Evolutionary conservation across 2,888 invertebrate species (phyloP).

Genomic region (Meiosimyza platycephala): DNA sequence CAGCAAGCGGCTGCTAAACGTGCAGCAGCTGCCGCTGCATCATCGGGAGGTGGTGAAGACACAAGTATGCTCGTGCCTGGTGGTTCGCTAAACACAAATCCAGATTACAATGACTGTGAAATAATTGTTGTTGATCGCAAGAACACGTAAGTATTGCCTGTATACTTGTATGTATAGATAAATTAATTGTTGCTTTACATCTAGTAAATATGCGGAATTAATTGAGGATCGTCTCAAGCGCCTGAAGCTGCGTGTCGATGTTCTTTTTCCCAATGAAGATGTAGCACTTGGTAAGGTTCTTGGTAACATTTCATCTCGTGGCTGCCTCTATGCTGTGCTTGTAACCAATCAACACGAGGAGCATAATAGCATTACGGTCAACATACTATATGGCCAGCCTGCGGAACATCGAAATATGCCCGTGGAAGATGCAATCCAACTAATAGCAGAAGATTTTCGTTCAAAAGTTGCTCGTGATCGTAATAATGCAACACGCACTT

Average conservation of each 20-base stretch:
- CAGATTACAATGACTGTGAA: slow-evolving; percentile 88
- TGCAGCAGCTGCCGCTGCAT: slow-evolving; percentile 16
- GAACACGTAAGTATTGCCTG: slow-evolving; percentile 76
- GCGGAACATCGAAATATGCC: slow-evolving; percentile 97
- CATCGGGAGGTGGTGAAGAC: slow-evolving; percentile 27
- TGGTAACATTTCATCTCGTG: slow-evolving; percentile 81
- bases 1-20: slow-evolving; percentile 27
- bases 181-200: slow-evolving; percentile 25
- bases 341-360: slow-evolving; percentile 88
- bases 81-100: slow-evolving; percentile 51
- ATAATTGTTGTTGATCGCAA: slow-evolving; percentile 87
- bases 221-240: slow-evolving; percentile 85
- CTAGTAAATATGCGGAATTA: slow-evolving; percentile 82
- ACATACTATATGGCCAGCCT: slow-evolving; percentile 89
- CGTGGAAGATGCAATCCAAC: slow-evolving; percentile 85
- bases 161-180: neutral
- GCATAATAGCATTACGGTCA: slow-evolving; percentile 87
- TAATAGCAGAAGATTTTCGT: slow-evolving; percentile 80
- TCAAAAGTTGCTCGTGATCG: slow-evolving; percentile 70
- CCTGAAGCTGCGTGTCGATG: slow-evolving; percentile 83
- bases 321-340: slow-evolving; percentile 88
- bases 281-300: slow-evolving; percentile 83
- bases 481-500: slow-evolving; percentile 61
- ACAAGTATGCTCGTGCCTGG: slow-evolving; percentile 26
- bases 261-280: slow-evolving; percentile 92